These are phyloP conservation scores for Gallinago media DNA, from an alignment of 2,113 vertebrate species.

Conservation along the genomic window DNA sequence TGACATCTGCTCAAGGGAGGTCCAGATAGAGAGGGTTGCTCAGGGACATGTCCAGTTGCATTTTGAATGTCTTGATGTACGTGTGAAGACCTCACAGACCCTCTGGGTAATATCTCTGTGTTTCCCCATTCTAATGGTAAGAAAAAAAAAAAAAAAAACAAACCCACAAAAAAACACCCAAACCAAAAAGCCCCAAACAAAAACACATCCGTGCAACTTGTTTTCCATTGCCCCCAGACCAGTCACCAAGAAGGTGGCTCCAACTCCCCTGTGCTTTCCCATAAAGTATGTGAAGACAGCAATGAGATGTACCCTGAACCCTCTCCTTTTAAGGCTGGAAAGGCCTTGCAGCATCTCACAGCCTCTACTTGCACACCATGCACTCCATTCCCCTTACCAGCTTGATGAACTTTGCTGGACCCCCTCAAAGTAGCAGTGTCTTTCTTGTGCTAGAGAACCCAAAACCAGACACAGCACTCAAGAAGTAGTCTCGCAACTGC, in stretches of 20 bases:
- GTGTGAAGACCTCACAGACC: not conserved
- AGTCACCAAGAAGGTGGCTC: not conserved
- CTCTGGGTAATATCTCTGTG: not conserved
- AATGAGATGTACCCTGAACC: not conserved
- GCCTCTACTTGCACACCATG: not conserved
- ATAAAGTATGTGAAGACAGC: not conserved
- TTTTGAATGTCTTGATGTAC: not conserved
- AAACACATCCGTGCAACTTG: not conserved
- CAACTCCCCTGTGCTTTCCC: not conserved
- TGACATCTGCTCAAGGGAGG: not conserved
- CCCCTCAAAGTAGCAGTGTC: not conserved
- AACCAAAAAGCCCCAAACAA: not conserved
- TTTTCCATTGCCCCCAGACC: not conserved
- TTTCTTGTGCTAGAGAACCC: not conserved
- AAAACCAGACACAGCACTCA: not conserved
- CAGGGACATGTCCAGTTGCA: not conserved
- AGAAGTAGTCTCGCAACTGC: not conserved
- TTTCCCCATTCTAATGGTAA: not conserved
- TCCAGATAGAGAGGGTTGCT: not conserved
- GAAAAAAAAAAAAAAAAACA: not conserved
- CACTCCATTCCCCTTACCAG: not conserved
- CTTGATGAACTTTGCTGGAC: not conserved
- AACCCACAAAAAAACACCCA: no score
- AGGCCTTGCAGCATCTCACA: not conserved
- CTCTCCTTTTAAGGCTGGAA: not conserved